Conservation (phyloP, 2,888 invertebrate species). For the Acleris laterana region DNA sequence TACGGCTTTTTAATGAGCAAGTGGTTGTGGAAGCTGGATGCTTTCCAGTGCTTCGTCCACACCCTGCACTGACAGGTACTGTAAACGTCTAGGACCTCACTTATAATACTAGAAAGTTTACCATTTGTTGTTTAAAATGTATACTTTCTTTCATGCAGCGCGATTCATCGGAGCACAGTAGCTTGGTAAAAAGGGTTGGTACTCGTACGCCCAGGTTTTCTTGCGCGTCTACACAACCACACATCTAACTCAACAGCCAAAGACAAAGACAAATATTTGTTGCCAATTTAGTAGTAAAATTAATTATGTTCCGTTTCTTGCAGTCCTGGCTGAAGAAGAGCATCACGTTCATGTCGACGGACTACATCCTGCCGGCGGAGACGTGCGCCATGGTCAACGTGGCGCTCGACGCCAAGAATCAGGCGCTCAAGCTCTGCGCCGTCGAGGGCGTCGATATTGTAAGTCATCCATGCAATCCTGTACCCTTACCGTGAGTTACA, state of each 20-base stretch:
- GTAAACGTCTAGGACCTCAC: constrained; percentile 30
- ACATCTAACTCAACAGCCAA: too few relatives aligned
- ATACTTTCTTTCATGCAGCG: too few relatives aligned
- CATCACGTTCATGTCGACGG: constrained; percentile 96
- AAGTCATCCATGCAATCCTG: constrained; percentile 66
- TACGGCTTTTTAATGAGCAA: constrained; percentile 99
- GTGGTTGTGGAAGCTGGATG: constrained; percentile 99
- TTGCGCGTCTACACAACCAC: too few relatives aligned
- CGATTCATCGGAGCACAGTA: too few relatives aligned
- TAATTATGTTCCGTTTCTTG: constrained; percentile 33
- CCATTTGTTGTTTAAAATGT: too few relatives aligned
- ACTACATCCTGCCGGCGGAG: constrained; percentile 98
- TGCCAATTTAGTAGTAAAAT: too few relatives aligned
- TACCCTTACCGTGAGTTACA: too few relatives aligned
- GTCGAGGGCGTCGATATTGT: constrained; percentile 98
- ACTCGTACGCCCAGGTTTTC: too few relatives aligned
- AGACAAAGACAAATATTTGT: too few relatives aligned
- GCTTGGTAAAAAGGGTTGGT: too few relatives aligned
- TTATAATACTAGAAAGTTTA: too few relatives aligned
- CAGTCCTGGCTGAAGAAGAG: constrained; percentile 97
- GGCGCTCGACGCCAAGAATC: constrained; percentile 97
- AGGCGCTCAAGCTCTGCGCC: constrained; percentile 97
- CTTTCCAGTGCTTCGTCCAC: constrained; percentile 97
- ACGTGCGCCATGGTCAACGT: constrained; percentile 99
- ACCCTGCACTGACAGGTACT: constrained; percentile 99